These are phyloP conservation scores for Temnothorax curvispinosus DNA, from an alignment of 1,140 invertebrate genomes.

Conservation along the genomic window DNA sequence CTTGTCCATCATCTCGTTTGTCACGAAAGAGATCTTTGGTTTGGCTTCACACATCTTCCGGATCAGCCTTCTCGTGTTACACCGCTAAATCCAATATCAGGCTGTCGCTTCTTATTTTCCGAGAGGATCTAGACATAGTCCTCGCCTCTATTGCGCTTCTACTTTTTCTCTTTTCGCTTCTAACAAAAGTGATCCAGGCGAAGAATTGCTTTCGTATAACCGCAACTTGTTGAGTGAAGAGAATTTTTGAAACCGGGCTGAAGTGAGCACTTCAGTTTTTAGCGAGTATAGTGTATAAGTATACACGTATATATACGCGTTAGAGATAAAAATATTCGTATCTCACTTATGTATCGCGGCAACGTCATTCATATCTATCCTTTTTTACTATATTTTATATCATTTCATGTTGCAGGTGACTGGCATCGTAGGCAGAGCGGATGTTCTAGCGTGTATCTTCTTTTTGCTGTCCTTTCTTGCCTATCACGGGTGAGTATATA, in stretches of 20 bases:
- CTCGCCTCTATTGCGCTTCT: conserved; percentile 15
- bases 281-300: background rate
- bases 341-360: conserved; percentile 2
- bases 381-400: conserved; percentile 47
- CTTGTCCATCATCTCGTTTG: conserved; percentile 65
- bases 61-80: conserved; percentile 67
- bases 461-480: conserved; percentile 93
- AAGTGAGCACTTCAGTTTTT: conserved; percentile 19
- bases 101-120: conserved; percentile 53
- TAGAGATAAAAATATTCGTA: background rate
- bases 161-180: background rate
- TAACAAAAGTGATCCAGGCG: conserved; percentile 15
- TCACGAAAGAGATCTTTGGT: conserved; percentile 49
- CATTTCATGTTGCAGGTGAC: conserved; percentile 89
- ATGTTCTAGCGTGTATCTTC: conserved; percentile 93
- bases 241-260: conserved; percentile 12
- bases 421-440: conserved; percentile 93
- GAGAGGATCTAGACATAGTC: conserved; percentile 45
- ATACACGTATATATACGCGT: no score
- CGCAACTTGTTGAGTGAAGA: conserved; percentile 54
- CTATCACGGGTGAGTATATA: conserved; percentile 90
- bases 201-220: conserved; percentile 40
- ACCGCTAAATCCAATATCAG: conserved; percentile 72
- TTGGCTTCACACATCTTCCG: conserved; percentile 48
- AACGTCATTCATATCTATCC: background rate